phyloP scores from a whole-genome alignment of 2,113 vertebrate genomes.

The Dipodomys merriami region DNA sequence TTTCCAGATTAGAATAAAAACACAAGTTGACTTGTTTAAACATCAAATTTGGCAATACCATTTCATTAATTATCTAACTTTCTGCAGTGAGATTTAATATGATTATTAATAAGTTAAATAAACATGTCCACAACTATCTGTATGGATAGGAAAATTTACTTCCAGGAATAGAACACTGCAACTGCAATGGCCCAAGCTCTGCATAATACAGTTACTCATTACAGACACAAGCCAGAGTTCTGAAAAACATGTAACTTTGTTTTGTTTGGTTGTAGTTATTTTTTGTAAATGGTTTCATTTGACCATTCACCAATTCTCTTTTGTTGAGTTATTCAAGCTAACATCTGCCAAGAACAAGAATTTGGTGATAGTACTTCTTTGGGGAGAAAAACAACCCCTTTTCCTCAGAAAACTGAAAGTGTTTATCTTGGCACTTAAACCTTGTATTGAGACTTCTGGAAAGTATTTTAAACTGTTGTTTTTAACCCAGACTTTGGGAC shows the following conservation, averaged over 20 bases:
- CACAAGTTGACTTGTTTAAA: constrained; percentile 43
- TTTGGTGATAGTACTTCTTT: constrained; percentile 73
- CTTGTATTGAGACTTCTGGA: constrained; percentile 75
- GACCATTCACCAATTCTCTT: constrained; percentile 68
- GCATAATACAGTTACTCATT: constrained; percentile 19
- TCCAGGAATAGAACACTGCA: constrained; percentile 30
- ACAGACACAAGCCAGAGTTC: background rate
- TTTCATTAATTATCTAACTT: constrained; percentile 41
- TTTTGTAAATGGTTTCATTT: constrained; percentile 68
- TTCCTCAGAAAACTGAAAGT: constrained; percentile 75
- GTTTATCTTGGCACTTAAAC: constrained; percentile 77
- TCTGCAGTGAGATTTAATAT: constrained; percentile 41
- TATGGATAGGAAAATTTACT: constrained; percentile 39
- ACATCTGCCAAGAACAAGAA: constrained; percentile 70
- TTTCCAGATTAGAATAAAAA: constrained; percentile 29
- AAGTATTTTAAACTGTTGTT: constrained; percentile 79
- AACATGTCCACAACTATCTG: constrained; percentile 12
- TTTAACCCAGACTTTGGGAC: constrained; percentile 73
- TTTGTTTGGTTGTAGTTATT: constrained; percentile 32
- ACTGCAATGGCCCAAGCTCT: background rate
- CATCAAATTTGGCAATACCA: constrained; percentile 16
- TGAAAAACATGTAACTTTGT: constrained; percentile 38
- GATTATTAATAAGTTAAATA: constrained; percentile 44
- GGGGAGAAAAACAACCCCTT: constrained; percentile 72
- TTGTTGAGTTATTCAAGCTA: constrained; percentile 66